Conservation (phyloP, 2,113 vertebrate genomes). For the Propithecus coquereli region DNA sequence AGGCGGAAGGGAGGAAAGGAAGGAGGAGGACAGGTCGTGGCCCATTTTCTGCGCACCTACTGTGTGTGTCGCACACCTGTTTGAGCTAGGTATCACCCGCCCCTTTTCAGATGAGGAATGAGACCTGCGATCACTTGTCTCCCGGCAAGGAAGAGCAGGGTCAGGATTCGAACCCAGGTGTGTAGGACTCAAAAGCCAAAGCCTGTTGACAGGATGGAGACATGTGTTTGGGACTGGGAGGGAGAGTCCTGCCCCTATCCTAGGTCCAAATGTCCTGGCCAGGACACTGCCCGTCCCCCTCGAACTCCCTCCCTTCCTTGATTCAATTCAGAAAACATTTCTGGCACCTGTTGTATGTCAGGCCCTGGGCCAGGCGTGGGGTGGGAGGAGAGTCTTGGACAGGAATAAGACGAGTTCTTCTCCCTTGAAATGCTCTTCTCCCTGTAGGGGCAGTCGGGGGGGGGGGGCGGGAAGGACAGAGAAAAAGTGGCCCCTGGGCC, state of each 20-base stretch:
- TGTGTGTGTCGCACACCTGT: slow-evolving; percentile 19
- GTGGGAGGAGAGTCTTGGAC: not conserved
- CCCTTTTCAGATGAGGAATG: not conserved
- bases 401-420: not conserved
- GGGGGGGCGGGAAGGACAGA: not conserved
- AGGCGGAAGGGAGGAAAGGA: not conserved
- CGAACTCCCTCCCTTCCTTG: not conserved
- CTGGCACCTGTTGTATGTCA: not conserved
- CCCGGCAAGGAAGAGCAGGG: not conserved
- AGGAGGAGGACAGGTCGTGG: not conserved
- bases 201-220: not conserved
- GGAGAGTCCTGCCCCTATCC: not conserved
- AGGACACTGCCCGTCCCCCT: not conserved
- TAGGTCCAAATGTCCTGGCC: not conserved
- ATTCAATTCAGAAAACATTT: not conserved
- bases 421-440: not conserved
- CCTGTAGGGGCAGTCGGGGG: not conserved
- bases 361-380: not conserved
- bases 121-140: not conserved
- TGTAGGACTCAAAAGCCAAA: not conserved
- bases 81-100: not conserved
- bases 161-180: not conserved
- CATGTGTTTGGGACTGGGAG: not conserved
- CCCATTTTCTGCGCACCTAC: slow-evolving; percentile 49
- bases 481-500: not conserved